Evolutionary conservation across 2,113 vertebrate genomes (phyloP), one percentile per base, ranked within the genome.

Genomic region (Toxotes jaculatrix): DNA sequence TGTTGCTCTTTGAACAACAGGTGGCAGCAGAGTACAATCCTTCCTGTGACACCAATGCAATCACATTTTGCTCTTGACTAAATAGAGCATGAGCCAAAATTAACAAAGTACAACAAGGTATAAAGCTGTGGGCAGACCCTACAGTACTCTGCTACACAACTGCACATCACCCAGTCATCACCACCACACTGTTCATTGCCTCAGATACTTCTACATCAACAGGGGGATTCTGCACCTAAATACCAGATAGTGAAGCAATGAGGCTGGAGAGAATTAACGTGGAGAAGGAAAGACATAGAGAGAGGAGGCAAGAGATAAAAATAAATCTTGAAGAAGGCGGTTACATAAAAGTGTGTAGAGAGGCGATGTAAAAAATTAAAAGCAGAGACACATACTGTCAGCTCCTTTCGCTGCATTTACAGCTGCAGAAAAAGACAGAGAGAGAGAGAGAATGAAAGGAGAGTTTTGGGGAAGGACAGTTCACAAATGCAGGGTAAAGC

Each of bases 311-410:
- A 67, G 71, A 62, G 90, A 94, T 91, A 94, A 91, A 94, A 94
- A 94, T 93, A 94, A 87, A 92, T 85, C 61, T 45, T 40, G 79
- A 86, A 62, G 83, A 88, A 90, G 87, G 62, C 21, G 45, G 93
- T 94, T 94, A 94, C 77, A 86, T 94, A 94, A 95, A 93, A 88
- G 77, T 36, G 61, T 70, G 88, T 84, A 79, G 90, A 79, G 87
- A 89, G 79, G 84, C 83, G 90, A 90, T 92, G 92, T 95, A 90
- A 94, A 95, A 93, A 94, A 94, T 93, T 91, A 91, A 95, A 93
- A 92, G 77, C 88, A 64, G 65, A 84, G 86, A 89, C 53, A 80
- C 70, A 62, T 85, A 85, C 83, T 91, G 92, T 92, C 90, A 86
- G 86, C 74, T 91, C 70, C 53, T 80, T 92, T 84, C 64, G 59